A percentile compares a stretch with the other conserved stretches of the same genome.
Evolutionary conservation across 2,888 invertebrate species (phyloP).

Genomic region (Blera fallax): DNA sequence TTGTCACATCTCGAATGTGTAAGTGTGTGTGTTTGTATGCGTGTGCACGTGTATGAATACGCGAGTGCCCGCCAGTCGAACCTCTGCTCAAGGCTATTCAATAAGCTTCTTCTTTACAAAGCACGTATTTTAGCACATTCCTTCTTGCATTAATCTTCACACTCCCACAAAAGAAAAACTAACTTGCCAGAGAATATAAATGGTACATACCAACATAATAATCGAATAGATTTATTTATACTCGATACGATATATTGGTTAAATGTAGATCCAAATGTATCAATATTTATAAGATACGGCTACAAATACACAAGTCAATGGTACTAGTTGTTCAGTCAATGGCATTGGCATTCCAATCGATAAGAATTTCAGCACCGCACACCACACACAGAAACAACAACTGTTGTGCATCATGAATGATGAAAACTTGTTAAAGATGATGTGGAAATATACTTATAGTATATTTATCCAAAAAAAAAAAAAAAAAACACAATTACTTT

Average conservation of each 20-base stretch:
- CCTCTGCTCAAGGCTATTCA: conserved; percentile 4
- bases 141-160: neutral
- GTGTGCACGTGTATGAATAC: conserved; percentile 2
- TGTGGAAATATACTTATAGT: neutral
- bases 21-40: conserved; percentile 6
- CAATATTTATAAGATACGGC: conserved; percentile 5
- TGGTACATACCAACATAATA: neutral
- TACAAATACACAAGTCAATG: neutral
- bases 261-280: neutral
- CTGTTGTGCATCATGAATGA: neutral
- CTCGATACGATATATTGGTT: no score
- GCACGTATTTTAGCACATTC: conserved; percentile 7
- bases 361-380: neutral
- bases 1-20: neutral
- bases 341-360: conserved; percentile 27
- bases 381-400: neutral
- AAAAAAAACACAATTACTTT: neutral
- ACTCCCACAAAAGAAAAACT: neutral
- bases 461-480: neutral
- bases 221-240: neutral
- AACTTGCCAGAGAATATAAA: neutral
- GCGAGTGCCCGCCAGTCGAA: neutral
- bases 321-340: conserved; percentile 14
- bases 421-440: neutral
- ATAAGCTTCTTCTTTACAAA: neutral